Base-by-base conservation (phyloP, 2,888 invertebrate genomes). In the Callyntrura guangdongensis region DNA sequence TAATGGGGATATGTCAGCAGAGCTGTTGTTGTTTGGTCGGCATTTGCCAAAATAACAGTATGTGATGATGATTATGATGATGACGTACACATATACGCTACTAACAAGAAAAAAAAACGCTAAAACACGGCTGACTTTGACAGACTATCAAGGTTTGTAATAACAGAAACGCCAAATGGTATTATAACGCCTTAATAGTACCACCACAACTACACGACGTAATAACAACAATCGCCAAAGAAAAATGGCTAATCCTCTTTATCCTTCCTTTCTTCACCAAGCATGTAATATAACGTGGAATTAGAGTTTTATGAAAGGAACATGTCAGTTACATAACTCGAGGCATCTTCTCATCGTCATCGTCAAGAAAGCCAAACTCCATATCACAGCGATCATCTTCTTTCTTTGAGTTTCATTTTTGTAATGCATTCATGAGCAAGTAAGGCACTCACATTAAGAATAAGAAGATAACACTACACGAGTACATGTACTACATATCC, bases 321-420 rank as follows among this genome's bases (percentile, higher is more conserved):
- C 89, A 89, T 89, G 89, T 89, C 89, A 89, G 89, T 84, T 89
- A 84, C 84, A 77, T 84, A 89, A 74, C 85, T 90, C 36, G 64
- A 79, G 89, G 85, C 79, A 81, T 79, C 27, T 56, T 90, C 5
- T 56, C 17, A 17, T 17, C 49, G 14, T 64, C 67, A 49, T 22
- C 61, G 49, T 27, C 56, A 27, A 36, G 36, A 36, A 6, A 36
- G 17, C n/a, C 8, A 56, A 79, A 79, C 56, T 49, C 49, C 67
- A 17, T 25, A 53, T 36, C 79, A 67, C 53, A 2, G n/a, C 17
- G 67, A 49, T 20, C 64, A 59, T 59, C 64, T 49, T 72, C 25
- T n/a, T 81, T 56, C 85, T 36, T 47, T 85, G 53, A 36, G 4
- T 45, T 81, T 61, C 59, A 64, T 22, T 64, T 36, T 27, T 79